Evolutionary conservation across 2,888 invertebrate genomes (phyloP).

Genomic region (Dysmachus trigonus): DNA sequence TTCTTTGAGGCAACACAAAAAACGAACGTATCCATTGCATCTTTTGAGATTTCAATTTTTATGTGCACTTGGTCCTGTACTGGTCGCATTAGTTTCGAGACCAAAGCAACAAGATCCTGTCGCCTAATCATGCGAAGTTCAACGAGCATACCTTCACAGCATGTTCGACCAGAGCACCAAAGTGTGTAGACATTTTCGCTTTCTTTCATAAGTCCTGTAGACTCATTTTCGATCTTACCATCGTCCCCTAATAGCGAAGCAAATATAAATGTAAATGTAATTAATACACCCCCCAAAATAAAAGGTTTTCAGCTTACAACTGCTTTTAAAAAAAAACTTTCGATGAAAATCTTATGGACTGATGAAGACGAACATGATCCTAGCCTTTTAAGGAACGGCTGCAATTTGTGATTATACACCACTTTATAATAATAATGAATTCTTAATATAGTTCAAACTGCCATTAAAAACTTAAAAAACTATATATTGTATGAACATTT

Average conservation of each 20-base stretch:
- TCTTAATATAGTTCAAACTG: no score
- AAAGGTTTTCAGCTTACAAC: no score
- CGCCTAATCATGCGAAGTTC: conserved; percentile 94
- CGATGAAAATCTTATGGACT: no score
- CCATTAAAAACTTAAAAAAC: no score
- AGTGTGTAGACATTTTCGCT: conserved; percentile 94
- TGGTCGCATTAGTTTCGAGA: conserved; percentile 85
- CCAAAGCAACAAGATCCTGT: conserved; percentile 91
- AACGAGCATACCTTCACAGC: conserved; percentile 96
- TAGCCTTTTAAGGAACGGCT: no score
- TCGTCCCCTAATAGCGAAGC: conserved; percentile 75
- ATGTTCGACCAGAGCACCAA: conserved; percentile 95
- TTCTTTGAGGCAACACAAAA: conserved; percentile 92
- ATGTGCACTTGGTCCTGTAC: conserved; percentile 87
- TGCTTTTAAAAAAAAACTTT: no score
- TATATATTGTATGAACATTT: no score
- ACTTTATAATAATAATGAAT: no score
- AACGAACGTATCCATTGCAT: conserved; percentile 94
- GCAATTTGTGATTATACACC: no score
- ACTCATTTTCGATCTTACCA: conserved; percentile 73
- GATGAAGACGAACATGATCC: no score
- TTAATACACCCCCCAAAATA: no score
- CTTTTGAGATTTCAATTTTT: conserved; percentile 85
- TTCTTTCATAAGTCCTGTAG: conserved; percentile 83
- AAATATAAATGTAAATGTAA: not conserved